A percentile compares a stretch with the other conserved stretches of the same genome.
phyloP scores from a whole-genome alignment of 2,113 vertebrate genomes.

The Anguilla japonica region DNA sequence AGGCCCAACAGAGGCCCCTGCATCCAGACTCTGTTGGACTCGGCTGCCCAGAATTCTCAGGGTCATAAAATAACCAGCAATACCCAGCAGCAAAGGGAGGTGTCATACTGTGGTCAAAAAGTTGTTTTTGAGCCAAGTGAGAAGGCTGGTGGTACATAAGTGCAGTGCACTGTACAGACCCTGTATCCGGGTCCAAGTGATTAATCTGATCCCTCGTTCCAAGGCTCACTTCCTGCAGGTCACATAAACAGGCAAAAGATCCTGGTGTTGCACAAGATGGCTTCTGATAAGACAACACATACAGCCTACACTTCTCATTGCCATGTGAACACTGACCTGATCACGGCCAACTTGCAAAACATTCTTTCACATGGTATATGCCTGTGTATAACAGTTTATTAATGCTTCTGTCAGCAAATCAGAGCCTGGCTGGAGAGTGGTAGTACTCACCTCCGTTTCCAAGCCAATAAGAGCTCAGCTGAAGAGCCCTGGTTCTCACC shows the following conservation, averaged over 20 bases:
- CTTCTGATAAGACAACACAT: slow-evolving; percentile 45
- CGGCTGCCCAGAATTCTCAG: slow-evolving; percentile 60
- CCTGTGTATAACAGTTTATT: background rate
- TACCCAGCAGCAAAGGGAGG: slow-evolving; percentile 40
- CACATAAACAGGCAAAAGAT: slow-evolving; percentile 52
- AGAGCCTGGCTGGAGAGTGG: slow-evolving; percentile 77
- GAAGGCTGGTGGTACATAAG: slow-evolving; percentile 20
- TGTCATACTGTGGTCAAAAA: slow-evolving; percentile 32
- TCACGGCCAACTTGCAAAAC: slow-evolving; percentile 31
- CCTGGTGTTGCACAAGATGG: slow-evolving; percentile 38
- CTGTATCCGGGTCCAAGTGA: slow-evolving; percentile 8
- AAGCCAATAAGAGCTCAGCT: no score
- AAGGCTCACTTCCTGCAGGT: slow-evolving; percentile 49
- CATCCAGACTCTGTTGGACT: slow-evolving; percentile 58
- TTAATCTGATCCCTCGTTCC: background rate
- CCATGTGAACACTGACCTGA: slow-evolving; percentile 35
- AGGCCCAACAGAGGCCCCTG: slow-evolving; percentile 42
- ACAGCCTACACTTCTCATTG: slow-evolving; percentile 34
- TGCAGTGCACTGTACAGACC: slow-evolving; percentile 31
- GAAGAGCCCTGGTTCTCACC: no score
- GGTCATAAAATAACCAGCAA: slow-evolving; percentile 47
- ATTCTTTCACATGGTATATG: background rate
- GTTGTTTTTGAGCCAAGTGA: slow-evolving; percentile 43
- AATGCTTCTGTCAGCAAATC: slow-evolving; percentile 50
- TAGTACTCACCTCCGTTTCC: background rate